phyloP scores from a whole-genome alignment of 2,113 vertebrate species.

The Pomatostomus ruficeps region DNA sequence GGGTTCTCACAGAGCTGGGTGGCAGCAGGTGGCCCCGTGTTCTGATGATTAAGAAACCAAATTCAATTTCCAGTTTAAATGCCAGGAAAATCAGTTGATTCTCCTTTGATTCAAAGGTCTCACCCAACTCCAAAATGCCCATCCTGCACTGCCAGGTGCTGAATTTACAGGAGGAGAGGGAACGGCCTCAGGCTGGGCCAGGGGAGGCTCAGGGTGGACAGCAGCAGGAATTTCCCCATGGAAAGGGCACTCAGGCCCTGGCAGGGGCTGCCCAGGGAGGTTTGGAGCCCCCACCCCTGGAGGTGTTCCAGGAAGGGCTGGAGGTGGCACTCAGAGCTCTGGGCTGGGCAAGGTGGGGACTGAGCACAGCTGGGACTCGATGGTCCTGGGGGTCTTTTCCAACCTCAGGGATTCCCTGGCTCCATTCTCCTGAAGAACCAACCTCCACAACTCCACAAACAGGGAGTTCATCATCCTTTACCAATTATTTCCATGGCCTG shows the following conservation, averaged over 20 bases:
- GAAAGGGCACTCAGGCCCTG: rapidly evolving
- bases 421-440: background rate
- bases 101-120: background rate
- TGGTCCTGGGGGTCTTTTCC: background rate
- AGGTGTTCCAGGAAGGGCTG: background rate
- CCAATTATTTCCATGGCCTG: background rate
- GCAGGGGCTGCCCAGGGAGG: rapidly evolving
- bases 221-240: rapidly evolving
- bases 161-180: background rate
- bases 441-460: rapidly evolving
- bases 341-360: background rate
- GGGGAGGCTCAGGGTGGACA: rapidly evolving
- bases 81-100: background rate
- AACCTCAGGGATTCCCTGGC: background rate
- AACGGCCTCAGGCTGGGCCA: rapidly evolving
- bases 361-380: rapidly evolving
- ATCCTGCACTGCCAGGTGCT: background rate
- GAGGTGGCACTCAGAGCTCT: background rate
- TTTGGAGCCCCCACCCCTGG: background rate
- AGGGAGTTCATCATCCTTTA: background rate
- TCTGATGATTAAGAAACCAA: background rate
- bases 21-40: background rate
- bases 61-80: background rate
- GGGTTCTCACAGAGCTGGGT: background rate
- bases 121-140: background rate